Evolutionary conservation across 2,113 vertebrate species (phyloP), one percentile per base, ranked within the genome.

Genomic region (Dryoscopus gambensis): DNA sequence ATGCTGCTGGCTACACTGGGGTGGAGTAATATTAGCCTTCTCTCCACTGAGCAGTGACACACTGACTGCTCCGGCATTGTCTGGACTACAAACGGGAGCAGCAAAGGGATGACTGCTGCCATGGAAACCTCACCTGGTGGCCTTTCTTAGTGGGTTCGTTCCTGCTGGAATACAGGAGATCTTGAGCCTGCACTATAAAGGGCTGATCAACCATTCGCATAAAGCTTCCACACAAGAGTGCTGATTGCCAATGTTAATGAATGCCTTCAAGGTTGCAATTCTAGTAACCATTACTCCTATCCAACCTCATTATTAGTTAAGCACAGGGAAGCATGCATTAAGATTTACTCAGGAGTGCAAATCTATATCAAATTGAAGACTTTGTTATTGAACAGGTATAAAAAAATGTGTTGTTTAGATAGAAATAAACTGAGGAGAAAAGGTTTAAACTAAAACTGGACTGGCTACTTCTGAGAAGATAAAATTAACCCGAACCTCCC

Each of bases 61-160:
- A 18, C 52, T 49, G 83, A 89, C 69, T 90, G 44, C 91, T 95
- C 76, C 23, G 21, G 68, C 89, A 90, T 37, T 89, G 89, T 93
- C 95, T 94, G 12, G 30, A 21, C 89, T 74, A 87, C 67, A 69
- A 89, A 95, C 3, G 7, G 63, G 52, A 97, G 71, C 90, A 95
- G 93, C 87, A 96, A 97, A 97, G 84, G 95, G 89, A 96, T 4
- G 9, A 71, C 70, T 93, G 97, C 97, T 98, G 69, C 96, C 95
- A 97, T 98, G 97, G 98, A 98, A 98, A 98, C 97, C 86, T 95
- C 92, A 97, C 95, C 96, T 97, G 95, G 97, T 89, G 95, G 96
- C 88, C 94, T 97, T 97, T 97, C 97, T 95, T 69, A 89, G 76
- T 33, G 42, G 95, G 94, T 60, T 97, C 3, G 1, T 73, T 97